Evolutionary conservation across 2,113 vertebrate species (phyloP), one percentile per base, ranked within the genome.

Genomic region (Monopterus albus): DNA sequence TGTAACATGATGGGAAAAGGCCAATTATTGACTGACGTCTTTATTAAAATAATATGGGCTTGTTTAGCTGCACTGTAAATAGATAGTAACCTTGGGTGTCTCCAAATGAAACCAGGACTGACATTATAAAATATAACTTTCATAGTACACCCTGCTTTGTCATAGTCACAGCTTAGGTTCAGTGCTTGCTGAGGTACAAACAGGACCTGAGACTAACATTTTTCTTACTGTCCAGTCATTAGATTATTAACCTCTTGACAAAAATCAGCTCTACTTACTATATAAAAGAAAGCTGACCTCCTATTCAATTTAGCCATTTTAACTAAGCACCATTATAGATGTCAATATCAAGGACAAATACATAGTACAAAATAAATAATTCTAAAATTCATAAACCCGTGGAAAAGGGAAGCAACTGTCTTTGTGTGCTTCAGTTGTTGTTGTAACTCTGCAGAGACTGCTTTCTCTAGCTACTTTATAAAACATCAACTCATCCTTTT

Each of bases 391-490:
- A 29, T 28, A 25, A 35, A 11, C 11, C 9, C 17, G 31, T 18
- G 20, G 8, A 21, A 11, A 13, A 13, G 33, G n/a, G 17, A 38
- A 69, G 17, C 31, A 20, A 17, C 25, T 13, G 29, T 46, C 43
- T 21, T 2, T 56, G 20, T 29, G 50, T 31, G 47, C 17, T 46
- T n/a, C n/a, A n/a, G 9, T 33, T 20, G 15, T 47, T 26, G 18
- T 49, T 38, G 11, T 56, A 45, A 15, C 28, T 36, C 13, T 52
- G 2, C 36, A 52, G 8, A 42, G 10, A 39, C 6, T 18, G 33
- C 40, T 63, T 56, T 21, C 26, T 25, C 53, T 12, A 46, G 17
- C 62, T 25, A 57, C n/a, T 55, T 53, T 20, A 42, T 8, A 68
- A 14, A 57, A 47, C 15, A 47, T 25, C 33, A n/a, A 18, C 33